Base-by-base conservation (phyloP, 2,113 vertebrate genomes). In the Ceyx margarethae region DNA sequence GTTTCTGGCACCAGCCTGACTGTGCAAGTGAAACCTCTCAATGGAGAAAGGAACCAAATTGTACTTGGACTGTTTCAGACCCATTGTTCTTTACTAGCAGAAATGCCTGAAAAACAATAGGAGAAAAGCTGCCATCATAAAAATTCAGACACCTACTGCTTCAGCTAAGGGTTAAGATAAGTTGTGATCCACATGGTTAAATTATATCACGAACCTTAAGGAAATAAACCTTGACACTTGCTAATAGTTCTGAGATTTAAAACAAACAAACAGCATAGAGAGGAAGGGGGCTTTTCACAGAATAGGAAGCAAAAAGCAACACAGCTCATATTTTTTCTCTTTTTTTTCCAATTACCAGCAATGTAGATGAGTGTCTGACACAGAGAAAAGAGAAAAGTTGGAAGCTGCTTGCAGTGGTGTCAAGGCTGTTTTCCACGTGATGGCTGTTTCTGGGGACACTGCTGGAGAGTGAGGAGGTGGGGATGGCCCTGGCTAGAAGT, bases 1-100 rank as follows among this genome's bases (percentile, higher is more conserved):
- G 95, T 92, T 95, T 95, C 92, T 94, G 94, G 95, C 94, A 93
- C 11, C 22, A 62, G 74, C 51, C 66, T 85, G 79, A 57, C 69
- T 0, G 2, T 74, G 79, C 81, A 77, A 94, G 86, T 80, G 89
- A 94, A 93, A 92, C 78, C 71, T 93, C 87, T 95, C 56, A 29
- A 62, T 65, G 54, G 81, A 91, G 91, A 87, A 83, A 87, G 73
- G 54, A 94, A 85, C 40, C 20, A 60, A 89, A 85, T 76, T 75
- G 57, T 67, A 64, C 43, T 93, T 83, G 82, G 57, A 79, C 57
- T 93, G 81, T 79, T 89, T 93, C 67, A 80, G 81, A 69, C 14
- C 12, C 60, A 74, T 91, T 96, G 89, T 79, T 94, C 94, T 78
- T 42, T 73, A 51, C 76, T 77, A 92, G 31, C 29, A 92, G 56